Percentiles rank a stretch among this genome's conserved stretches.
Evolutionary conservation across 1,140 invertebrate genomes (phyloP).

Genomic region (Sesamia nonagrioides): DNA sequence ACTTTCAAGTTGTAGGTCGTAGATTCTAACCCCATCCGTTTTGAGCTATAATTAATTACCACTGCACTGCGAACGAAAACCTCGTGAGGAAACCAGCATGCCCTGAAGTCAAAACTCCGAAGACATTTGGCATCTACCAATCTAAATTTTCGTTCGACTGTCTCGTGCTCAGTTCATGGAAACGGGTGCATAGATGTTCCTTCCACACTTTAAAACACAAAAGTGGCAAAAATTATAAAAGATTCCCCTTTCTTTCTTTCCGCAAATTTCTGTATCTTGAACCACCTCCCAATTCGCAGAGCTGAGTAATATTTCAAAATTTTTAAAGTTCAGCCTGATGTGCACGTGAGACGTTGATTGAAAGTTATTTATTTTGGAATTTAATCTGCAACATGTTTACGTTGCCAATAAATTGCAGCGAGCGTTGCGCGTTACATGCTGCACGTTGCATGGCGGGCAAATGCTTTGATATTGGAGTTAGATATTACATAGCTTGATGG

Average conservation of each 20-base stretch:
- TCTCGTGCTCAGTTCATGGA: too few species aligned
- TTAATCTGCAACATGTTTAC: slow-evolving; percentile 55
- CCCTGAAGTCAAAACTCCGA: too few species aligned
- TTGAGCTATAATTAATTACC: too few species aligned
- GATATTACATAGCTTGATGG: slow-evolving; percentile 26
- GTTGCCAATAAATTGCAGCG: slow-evolving; percentile 44
- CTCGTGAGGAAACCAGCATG: too few species aligned
- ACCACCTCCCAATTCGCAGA: slow-evolving; percentile 48
- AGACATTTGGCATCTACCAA: too few species aligned
- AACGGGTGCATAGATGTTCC: too few species aligned
- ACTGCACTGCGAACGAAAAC: too few species aligned
- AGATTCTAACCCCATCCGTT: too few species aligned
- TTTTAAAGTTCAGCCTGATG: slow-evolving; percentile 65
- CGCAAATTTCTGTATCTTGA: slow-evolving; percentile 35
- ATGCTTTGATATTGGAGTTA: slow-evolving; percentile 12
- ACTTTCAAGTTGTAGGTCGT: too few species aligned
- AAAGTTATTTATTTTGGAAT: slow-evolving; percentile 67
- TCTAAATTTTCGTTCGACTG: too few species aligned
- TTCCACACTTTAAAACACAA: too few species aligned
- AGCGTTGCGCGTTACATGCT: neutral
- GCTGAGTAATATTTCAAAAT: slow-evolving; percentile 69
- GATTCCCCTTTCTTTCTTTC: neutral
- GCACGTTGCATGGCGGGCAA: slow-evolving; percentile 11
- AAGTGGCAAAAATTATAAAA: too few species aligned
- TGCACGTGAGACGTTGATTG: slow-evolving; percentile 67